phyloP scores from a whole-genome alignment of 1,140 invertebrate genomes.

The Lordiphosa collinella region DNA sequence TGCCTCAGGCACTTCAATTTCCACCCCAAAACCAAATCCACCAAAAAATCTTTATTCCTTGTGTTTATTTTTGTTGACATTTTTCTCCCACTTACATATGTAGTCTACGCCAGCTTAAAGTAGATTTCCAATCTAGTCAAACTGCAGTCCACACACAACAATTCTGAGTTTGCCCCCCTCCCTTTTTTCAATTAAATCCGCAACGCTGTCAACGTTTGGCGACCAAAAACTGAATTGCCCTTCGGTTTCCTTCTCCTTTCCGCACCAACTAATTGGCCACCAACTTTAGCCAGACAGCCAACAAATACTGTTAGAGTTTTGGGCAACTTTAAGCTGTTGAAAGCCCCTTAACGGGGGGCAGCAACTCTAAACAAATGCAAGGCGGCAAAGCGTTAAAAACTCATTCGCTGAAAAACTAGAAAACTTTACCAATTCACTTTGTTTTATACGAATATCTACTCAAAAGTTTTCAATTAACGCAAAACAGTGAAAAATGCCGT shows the following conservation, averaged over 20 bases:
- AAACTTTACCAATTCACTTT: conserved; percentile 73
- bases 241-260: background rate
- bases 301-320: conserved; percentile 22
- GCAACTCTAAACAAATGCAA: conserved; percentile 61
- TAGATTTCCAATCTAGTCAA: conserved; percentile 40
- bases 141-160: conserved; percentile 19
- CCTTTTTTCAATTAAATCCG: conserved; percentile 10
- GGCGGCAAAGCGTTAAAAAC: conserved; percentile 71
- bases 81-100: conserved; percentile 1
- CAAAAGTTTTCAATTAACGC: conserved; percentile 74
- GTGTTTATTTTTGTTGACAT: too few species aligned
- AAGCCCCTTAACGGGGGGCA: conserved; percentile 26
- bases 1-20: too few species aligned
- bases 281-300: conserved; percentile 38
- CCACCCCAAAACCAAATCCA: too few species aligned
- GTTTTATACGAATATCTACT: conserved; percentile 46
- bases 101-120: conserved; percentile 29
- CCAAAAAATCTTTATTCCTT: too few species aligned
- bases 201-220: conserved; percentile 6
- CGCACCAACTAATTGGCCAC: conserved; percentile 40
- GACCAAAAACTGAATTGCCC: conserved; percentile 4
- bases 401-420: conserved; percentile 41
- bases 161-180: conserved; percentile 29
- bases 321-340: conserved; percentile 41
- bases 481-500: conserved; percentile 52